Percentiles rank a stretch among this genome's conserved stretches.
These are phyloP conservation scores for Griposia aprilina DNA, from an alignment of 2,888 invertebrate species.

Conservation along the genomic window DNA sequence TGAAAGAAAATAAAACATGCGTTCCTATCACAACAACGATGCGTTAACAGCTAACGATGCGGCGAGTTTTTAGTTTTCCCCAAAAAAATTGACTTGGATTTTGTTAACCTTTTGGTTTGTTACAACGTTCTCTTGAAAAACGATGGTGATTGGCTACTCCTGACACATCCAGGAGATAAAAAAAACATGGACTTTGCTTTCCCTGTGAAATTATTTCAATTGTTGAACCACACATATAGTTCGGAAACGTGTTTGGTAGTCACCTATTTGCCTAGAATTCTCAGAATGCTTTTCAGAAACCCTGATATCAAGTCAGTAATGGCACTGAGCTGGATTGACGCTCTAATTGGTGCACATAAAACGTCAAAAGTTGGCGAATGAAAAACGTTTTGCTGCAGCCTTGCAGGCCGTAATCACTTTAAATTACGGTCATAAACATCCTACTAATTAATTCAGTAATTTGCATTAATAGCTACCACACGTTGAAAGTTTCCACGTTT, in stretches of 20 bases:
- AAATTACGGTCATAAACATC: slow-evolving; percentile 36
- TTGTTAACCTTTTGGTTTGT: slow-evolving; percentile 1
- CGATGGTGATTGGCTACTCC: not conserved
- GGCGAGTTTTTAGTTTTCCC: not conserved
- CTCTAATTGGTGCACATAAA: slow-evolving; percentile 9
- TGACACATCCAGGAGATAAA: not conserved
- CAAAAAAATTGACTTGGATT: not conserved
- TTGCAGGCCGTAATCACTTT: slow-evolving; percentile 42
- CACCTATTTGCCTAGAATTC: not conserved
- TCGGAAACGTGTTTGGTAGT: not conserved
- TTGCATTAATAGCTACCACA: slow-evolving; percentile 37
- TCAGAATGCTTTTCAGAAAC: not conserved
- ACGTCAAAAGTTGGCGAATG: not conserved
- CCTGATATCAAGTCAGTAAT: not conserved
- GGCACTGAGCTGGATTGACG: not conserved
- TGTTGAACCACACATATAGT: not conserved
- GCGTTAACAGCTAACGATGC: slow-evolving; percentile 34
- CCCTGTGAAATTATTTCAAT: not conserved
- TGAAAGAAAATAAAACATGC: slow-evolving; percentile 2
- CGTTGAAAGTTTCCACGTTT: slow-evolving; percentile 38
- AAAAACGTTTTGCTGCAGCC: slow-evolving; percentile 18
- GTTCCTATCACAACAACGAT: slow-evolving; percentile 3
- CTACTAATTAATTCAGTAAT: slow-evolving; percentile 49
- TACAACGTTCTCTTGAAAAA: slow-evolving; percentile 3
- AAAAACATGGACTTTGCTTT: not conserved